Conservation (phyloP, 2,888 invertebrate species). For the Calliopum simillimum region DNA sequence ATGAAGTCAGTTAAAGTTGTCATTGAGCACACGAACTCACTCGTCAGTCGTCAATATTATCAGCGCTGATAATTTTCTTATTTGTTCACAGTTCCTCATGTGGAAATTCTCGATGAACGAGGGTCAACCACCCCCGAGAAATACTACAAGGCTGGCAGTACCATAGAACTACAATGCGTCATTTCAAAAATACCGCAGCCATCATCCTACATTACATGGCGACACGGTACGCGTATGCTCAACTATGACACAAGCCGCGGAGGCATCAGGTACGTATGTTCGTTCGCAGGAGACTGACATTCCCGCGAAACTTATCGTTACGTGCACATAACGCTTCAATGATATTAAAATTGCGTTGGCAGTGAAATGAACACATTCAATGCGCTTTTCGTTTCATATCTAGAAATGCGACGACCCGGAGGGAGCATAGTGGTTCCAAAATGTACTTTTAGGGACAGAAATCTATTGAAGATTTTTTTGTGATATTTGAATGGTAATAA, state of each 20-base stretch:
- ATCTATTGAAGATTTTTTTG: no score
- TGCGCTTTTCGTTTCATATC: no score
- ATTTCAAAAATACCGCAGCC: constrained; percentile 84
- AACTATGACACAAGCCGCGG: constrained; percentile 85
- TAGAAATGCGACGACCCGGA: no score
- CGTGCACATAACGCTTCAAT: no score
- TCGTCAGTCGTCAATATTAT: neutral
- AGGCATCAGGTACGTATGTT: constrained; percentile 80
- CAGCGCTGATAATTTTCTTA: neutral
- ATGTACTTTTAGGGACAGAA: no score
- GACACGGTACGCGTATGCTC: constrained; percentile 78
- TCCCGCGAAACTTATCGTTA: no score
- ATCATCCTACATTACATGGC: constrained; percentile 82
- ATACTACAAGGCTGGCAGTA: constrained; percentile 85
- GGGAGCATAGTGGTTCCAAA: no score
- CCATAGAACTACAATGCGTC: constrained; percentile 84
- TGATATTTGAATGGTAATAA: no score
- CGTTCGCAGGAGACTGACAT: no score
- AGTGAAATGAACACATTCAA: no score
- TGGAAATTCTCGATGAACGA: constrained; percentile 84
- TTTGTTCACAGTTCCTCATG: constrained; percentile 76
- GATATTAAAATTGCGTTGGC: no score
- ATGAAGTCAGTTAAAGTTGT: neutral
- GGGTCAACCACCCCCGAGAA: constrained; percentile 82
- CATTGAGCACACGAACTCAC: neutral